Evolutionary conservation across 2,888 invertebrate genomes (phyloP), one percentile per base, ranked within the genome.

Genomic region (Oligia strigilis): DNA sequence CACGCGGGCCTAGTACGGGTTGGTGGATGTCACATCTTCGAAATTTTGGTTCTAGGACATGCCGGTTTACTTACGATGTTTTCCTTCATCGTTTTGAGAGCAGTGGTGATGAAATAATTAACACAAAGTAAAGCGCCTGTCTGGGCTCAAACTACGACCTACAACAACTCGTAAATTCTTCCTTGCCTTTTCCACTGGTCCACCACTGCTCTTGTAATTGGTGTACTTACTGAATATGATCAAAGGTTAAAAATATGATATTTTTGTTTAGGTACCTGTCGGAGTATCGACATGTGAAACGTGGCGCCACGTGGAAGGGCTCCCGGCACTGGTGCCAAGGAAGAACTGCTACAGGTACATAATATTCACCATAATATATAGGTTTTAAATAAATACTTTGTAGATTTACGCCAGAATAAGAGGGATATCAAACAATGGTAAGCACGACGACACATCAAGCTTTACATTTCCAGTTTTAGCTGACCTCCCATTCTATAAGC

Each of bases 291-390:
- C 99, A 99, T 96, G 99, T 99, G 72, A 98, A 99, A 93, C 98
- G 99, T 52, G 99, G 99, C 60, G 99, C 99, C 81, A 99, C 99
- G 64, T 99, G 99, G 99, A 98, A 98, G 94, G 98, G 98, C 62
- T 98, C 98, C 29, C 95, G 98, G 0, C 98, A 98, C 93, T 98
- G 97, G 97, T 98, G 98, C 91, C 97, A 98, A 90, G 98, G 98
- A 13, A 97, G 98, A 62, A 97, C 98, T 62, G 99, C 99, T 19
- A 98, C 98, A 6, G 97, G 97, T 97, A 91, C 89, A 72, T 64
- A 64, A 64, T 36, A 36, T 29, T 64, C n/a, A n/a, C 14, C 13
- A 5, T 60, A 60, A n/a, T 14, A 14, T 62, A 1, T 6, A 14
- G 60, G 29, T 60, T 13, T 60, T 13, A 6, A 62, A 29, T 62